These are phyloP conservation scores for Dryobota labecula DNA, from an alignment of 2,888 invertebrate species.

Conservation along the genomic window DNA sequence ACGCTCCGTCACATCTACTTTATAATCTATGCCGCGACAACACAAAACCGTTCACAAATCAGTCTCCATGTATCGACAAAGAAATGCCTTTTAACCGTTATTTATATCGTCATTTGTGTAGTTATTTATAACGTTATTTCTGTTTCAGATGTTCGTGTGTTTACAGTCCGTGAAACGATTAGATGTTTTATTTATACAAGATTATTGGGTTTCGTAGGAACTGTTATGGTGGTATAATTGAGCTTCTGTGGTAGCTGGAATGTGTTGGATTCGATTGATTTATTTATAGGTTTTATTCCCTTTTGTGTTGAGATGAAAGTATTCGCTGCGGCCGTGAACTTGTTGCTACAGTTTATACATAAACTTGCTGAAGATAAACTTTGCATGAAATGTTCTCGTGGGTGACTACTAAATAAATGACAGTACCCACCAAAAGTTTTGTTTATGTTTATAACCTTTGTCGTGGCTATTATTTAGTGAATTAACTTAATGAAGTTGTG, in stretches of 20 bases:
- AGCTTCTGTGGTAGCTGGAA: constrained; percentile 50
- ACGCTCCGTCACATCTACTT: constrained; percentile 10
- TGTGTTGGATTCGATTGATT: constrained; percentile 49
- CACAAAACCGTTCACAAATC: constrained; percentile 84
- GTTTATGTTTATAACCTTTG: background rate
- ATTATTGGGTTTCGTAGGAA: constrained; percentile 59
- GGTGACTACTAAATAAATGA: background rate
- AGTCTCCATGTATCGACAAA: constrained; percentile 86
- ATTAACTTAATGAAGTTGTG: too few species aligned
- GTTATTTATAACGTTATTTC: constrained; percentile 85
- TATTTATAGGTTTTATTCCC: constrained; percentile 45
- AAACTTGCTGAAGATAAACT: background rate
- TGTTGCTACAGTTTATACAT: constrained; percentile 7
- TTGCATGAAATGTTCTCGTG: background rate
- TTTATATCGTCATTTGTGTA: constrained; percentile 86
- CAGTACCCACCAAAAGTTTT: background rate
- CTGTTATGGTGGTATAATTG: constrained; percentile 57
- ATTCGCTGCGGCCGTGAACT: constrained; percentile 43
- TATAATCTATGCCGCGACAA: constrained; percentile 52
- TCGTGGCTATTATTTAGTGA: background rate
- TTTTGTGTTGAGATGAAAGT: constrained; percentile 44
- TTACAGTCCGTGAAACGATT: constrained; percentile 61
- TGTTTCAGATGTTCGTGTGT: constrained; percentile 62
- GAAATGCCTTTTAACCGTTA: constrained; percentile 82
- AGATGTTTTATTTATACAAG: constrained; percentile 55